Evolutionary conservation across 2,888 invertebrate genomes (phyloP).

Genomic region (Ennomos fuscantarius): DNA sequence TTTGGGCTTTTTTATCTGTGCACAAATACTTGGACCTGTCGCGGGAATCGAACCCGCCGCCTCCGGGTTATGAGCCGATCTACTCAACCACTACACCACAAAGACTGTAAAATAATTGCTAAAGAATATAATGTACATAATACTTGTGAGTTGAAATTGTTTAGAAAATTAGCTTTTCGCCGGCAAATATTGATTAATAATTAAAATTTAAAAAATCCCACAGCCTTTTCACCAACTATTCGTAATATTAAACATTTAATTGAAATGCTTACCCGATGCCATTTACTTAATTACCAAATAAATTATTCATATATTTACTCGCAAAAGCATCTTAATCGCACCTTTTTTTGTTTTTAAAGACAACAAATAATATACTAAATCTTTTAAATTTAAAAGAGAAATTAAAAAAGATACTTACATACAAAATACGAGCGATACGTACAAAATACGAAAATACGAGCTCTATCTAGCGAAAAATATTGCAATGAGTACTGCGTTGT

Average conservation of each 20-base stretch:
- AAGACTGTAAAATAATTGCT: too few species aligned
- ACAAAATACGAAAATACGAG: neutral
- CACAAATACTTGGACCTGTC: too few species aligned
- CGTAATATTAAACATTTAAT: constrained; percentile 42
- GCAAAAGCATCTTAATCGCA: constrained; percentile 26
- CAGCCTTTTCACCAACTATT: constrained; percentile 50
- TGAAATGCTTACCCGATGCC: constrained; percentile 67
- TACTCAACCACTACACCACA: too few species aligned
- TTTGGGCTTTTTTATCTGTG: too few species aligned
- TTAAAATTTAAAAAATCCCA: constrained; percentile 40
- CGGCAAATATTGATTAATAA: constrained; percentile 28
- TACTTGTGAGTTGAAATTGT: constrained; percentile 4
- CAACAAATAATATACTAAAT: constrained; percentile 30
- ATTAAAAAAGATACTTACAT: neutral
- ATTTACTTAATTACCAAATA: constrained; percentile 41
- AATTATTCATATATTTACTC: constrained; percentile 31
- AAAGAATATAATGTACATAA: too few species aligned
- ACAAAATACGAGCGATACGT: too few species aligned
- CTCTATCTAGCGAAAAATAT: too few species aligned
- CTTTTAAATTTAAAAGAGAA: constrained; percentile 3
- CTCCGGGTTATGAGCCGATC: too few species aligned
- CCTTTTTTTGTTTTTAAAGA: constrained; percentile 28
- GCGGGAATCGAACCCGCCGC: too few species aligned
- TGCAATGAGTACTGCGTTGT: too few species aligned
- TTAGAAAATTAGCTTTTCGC: constrained; percentile 24